Percentiles rank a stretch among this genome's conserved stretches.
These are phyloP conservation scores for Anagyrus pseudococci DNA, from an alignment of 2,888 invertebrate genomes.

Conservation along the genomic window DNA sequence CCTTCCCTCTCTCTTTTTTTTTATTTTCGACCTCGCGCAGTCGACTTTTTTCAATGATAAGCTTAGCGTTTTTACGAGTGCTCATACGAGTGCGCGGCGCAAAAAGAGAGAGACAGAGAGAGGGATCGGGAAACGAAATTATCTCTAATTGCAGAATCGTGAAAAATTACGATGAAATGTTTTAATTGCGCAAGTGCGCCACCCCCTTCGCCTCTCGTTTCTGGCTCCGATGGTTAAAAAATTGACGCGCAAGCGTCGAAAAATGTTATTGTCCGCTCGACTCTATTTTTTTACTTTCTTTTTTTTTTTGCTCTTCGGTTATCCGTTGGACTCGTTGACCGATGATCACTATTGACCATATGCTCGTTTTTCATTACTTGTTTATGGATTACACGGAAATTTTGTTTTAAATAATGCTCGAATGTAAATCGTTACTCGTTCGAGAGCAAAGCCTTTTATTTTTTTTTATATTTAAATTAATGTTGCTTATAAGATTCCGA, in stretches of 20 bases:
- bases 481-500: too few relatives aligned
- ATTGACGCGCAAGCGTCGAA: background rate
- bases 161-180: slow-evolving; percentile 29
- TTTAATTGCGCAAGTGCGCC: slow-evolving; percentile 15
- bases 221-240: background rate
- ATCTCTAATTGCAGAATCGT: slow-evolving; percentile 30
- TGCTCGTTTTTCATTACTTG: too few relatives aligned
- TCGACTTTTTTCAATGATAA: slow-evolving; percentile 17
- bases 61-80: slow-evolving; percentile 9
- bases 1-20: background rate
- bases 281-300: background rate
- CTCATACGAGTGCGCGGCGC: too few relatives aligned
- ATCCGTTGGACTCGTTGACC: background rate
- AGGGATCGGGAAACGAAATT: slow-evolving; percentile 22
- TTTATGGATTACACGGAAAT: too few relatives aligned
- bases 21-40: too few relatives aligned
- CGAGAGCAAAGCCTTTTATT: too few relatives aligned
- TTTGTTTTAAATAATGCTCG: too few relatives aligned
- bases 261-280: background rate
- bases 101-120: too few relatives aligned
- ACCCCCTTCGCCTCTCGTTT: too few relatives aligned
- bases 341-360: too few relatives aligned
- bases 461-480: too few relatives aligned
- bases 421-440: too few relatives aligned
- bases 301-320: background rate